Conservation (phyloP, 2,797 vertebrate genomes). For the Fistularia tabacaria region DNA sequence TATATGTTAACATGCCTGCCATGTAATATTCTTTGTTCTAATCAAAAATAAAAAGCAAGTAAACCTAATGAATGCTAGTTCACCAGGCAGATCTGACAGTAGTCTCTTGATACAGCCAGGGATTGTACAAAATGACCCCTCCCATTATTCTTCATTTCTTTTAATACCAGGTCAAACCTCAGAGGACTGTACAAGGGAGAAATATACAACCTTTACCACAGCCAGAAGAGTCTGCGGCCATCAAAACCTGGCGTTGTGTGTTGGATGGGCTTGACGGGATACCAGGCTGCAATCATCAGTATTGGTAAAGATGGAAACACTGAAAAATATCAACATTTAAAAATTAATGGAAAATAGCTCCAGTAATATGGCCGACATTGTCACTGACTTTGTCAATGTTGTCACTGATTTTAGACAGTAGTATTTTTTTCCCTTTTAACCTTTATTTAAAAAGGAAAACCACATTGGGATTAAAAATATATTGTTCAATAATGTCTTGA, state of each 20-base stretch:
- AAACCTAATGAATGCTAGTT: too few species aligned
- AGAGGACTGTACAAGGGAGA: slow-evolving; percentile 81
- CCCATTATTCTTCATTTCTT: not conserved
- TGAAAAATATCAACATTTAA: not conserved
- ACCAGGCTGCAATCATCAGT: slow-evolving; percentile 86
- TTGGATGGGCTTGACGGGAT: slow-evolving; percentile 88
- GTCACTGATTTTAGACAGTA: too few species aligned
- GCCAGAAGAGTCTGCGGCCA: slow-evolving; percentile 72
- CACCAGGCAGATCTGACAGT: too few species aligned
- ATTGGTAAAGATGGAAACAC: slow-evolving; percentile 73
- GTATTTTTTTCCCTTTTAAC: too few species aligned
- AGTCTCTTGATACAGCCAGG: not conserved
- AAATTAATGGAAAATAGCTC: not conserved
- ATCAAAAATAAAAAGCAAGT: too few species aligned
- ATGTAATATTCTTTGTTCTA: not conserved
- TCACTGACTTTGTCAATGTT: not conserved
- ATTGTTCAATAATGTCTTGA: too few species aligned
- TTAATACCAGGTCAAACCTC: slow-evolving; percentile 81
- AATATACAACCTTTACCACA: slow-evolving; percentile 75
- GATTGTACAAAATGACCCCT: not conserved
- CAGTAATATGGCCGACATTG: not conserved
- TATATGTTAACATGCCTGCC: not conserved
- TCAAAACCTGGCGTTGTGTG: slow-evolving; percentile 80
- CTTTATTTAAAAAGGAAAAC: too few species aligned
- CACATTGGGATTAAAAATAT: too few species aligned